Base-by-base conservation (phyloP, 92 coral and sea anemone species). In the Epizoanthus stellaris region DNA sequence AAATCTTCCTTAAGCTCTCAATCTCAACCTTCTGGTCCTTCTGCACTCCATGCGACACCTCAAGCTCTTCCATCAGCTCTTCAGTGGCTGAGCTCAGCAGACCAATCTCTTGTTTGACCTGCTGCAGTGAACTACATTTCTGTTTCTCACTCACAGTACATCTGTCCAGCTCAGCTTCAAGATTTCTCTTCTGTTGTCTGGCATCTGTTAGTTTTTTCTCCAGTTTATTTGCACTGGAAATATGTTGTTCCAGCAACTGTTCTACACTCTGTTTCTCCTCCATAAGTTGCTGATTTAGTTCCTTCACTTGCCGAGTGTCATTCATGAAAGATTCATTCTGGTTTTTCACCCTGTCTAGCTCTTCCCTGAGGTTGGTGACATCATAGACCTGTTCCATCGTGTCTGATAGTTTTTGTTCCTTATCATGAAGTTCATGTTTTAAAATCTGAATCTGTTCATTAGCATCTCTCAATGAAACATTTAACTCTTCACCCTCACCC, bases 61-160 rank as follows among this genome's bases (percentile, higher is more conserved):
- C 98, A n/a, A 95, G 86, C 87, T 97, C 98, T 71, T 97, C 98
- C 98, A 97, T 93, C 1, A 97, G 85, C 60, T 97, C 99, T 81
- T 95, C 88, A 4, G 99, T 97, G 15, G 98, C 94, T 40, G 89
- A 47, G 68, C 88, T 92, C 73, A 97, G 85, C 56, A 87, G 56
- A 56, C 90, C 91, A 5, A 97, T 82, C 38, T 97, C 99, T 70
- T 88, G 81, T 85, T 93, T 93, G 23, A 97, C 86, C 65, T 95
- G 94, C 82, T 90, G 83, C 63, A 91, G 90, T 39, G 95, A 92
- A 38, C 85, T 82, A n/a, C 91, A 86, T 11, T 92, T 73, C 77
- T 91, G 81, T 21, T 88, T 83, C 58, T 94, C 96, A 70, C 94
- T 88, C 12, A 59, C 62, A 42, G 66, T 45, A 2, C 89, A 87